Percentiles rank a stretch among this genome's conserved stretches.
Evolutionary conservation across 35 echinoderm and acorn worm genomes (phyloP).

Genomic region (Hemicentrotus pulcherrimus): DNA sequence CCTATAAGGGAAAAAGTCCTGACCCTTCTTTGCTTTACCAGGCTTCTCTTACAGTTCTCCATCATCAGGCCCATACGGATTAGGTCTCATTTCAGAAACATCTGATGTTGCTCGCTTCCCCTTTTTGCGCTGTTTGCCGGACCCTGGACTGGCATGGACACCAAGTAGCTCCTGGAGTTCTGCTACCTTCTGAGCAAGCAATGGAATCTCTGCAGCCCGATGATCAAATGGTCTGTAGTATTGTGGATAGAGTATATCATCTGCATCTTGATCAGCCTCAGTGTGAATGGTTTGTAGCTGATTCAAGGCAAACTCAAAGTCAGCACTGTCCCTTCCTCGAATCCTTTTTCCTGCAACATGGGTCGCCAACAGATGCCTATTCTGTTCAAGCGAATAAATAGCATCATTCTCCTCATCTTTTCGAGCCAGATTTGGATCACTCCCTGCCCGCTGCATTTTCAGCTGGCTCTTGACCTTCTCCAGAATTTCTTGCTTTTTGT

Average conservation of each 20-base stretch:
- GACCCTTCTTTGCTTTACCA: conserved; percentile 1
- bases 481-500: conserved; percentile 30
- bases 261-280: conserved; percentile 56
- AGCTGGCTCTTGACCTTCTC: conserved; percentile 9
- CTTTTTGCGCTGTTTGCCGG: conserved; percentile 45
- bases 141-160: conserved; percentile 51
- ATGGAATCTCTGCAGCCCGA: conserved; percentile 54
- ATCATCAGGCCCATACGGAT: conserved; percentile 37
- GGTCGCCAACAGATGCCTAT: background rate
- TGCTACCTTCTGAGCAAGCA: conserved; percentile 31
- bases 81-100: background rate
- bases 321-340: conserved; percentile 53
- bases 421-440: conserved; percentile 44
- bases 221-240: conserved; percentile 48
- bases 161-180: conserved; percentile 50
- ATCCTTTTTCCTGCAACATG: conserved; percentile 39
- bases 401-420: conserved; percentile 26
- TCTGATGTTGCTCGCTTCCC: conserved; percentile 60
- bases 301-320: conserved; percentile 63
- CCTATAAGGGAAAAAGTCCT: conserved; percentile 53
- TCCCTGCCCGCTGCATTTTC: background rate
- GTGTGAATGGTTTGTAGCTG: conserved; percentile 60
- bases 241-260: conserved; percentile 42
- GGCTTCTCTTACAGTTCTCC: conserved; percentile 32
- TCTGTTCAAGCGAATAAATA: background rate